Percentiles rank a stretch among this genome's conserved stretches.
phyloP scores from a whole-genome alignment of 2,888 invertebrate species.

The Drosophila greeni region DNA sequence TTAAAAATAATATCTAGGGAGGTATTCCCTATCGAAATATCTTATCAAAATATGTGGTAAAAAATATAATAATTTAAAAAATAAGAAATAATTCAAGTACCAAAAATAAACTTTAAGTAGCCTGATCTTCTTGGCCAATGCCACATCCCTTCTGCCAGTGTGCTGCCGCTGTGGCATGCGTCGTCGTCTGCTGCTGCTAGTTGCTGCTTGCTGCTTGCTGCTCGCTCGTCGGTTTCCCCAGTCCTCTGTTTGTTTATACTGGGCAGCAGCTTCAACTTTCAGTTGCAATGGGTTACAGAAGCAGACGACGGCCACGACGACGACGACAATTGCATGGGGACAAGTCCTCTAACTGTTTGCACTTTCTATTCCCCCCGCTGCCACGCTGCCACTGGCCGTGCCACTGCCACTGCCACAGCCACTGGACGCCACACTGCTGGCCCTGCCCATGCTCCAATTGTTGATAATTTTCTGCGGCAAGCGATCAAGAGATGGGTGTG shows the following conservation, averaged over 20 bases:
- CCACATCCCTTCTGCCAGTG: background rate
- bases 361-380: conserved; percentile 59
- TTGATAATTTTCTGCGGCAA: conserved; percentile 25
- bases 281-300: conserved; percentile 59
- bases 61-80: too few species aligned
- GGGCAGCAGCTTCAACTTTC: conserved; percentile 60
- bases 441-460: conserved; percentile 44
- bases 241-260: conserved; percentile 62
- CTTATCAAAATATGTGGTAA: too few species aligned
- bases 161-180: conserved; percentile 10
- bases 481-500: conserved; percentile 38
- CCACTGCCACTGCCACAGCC: conserved; percentile 1
- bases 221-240: conserved; percentile 54
- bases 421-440: conserved; percentile 6
- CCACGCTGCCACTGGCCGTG: conserved; percentile 5
- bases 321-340: conserved; percentile 41
- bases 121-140: background rate
- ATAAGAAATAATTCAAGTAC: too few species aligned
- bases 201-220: conserved; percentile 31
- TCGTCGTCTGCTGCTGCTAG: conserved; percentile 1
- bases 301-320: conserved; percentile 33
- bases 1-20: too few species aligned
- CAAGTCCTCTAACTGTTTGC: conserved; percentile 69
- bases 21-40: too few species aligned
- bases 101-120: background rate